Evolutionary conservation across 2,888 invertebrate genomes (phyloP), one percentile per base, ranked within the genome.

Genomic region (Scaeva pyrastri): DNA sequence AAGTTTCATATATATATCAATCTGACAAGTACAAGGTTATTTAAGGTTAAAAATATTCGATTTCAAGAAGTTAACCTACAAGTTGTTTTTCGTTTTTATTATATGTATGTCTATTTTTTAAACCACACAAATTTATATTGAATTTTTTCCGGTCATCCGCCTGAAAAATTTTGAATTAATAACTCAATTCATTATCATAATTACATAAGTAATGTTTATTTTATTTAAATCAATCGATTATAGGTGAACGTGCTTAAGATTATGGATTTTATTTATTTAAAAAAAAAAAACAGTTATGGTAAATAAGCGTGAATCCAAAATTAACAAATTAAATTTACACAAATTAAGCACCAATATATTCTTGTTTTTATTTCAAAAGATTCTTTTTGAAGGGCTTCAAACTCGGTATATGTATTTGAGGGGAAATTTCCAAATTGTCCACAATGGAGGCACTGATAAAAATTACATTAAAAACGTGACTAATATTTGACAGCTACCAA

Each of bases 381-480:
- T n/a, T 39, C 12, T 48, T 4, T 58, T 36, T 23, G 6, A 14
- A 14, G 31, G 31, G 4, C 0, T 12, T 41, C 48, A 19, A 19
- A 8, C 21, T 39, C 39, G 39, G 14, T 8, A 19, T 21, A 7
- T 14, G 5, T 56, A 12, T 48, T 8, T 21, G 36, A n/a, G 10
- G 6, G 50, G 66, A 36, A 50, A 50, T 50, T 66, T 66, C 43
- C 36, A 50, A 66, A 66, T 21, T 36, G 14, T 48, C 50, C 2
- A 2, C 48, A 3, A 48, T 19, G n/a, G 43, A 23, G 23, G 1
- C 26, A 3, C 16, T 10, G 10, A 48, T n/a, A n/a, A n/a, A n/a
- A n/a, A n/a, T n/a, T n/a, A n/a, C n/a, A n/a, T n/a, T n/a, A n/a
- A n/a, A n/a, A n/a, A n/a, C n/a, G n/a, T 2, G 16, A 19, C 11